Evolutionary conservation across 1,140 invertebrate species (phyloP), one percentile per base, ranked within the genome.

Genomic region (Bombus breviceps): DNA sequence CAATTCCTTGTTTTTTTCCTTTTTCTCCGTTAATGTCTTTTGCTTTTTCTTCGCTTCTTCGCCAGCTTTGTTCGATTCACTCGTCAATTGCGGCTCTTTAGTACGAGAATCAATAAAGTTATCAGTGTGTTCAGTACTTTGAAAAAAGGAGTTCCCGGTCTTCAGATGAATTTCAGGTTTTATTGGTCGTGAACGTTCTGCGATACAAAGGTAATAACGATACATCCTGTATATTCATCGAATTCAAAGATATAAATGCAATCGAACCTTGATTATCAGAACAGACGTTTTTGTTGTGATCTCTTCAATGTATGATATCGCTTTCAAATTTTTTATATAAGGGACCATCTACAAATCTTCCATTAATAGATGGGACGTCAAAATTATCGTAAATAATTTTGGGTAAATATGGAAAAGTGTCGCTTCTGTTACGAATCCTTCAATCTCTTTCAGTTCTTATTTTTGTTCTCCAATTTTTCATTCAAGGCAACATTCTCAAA

Each of bases 1-100:
- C 92, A 95, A 94, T 18, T 95, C 93, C 9, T 94, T 92, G 12
- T 94, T 93, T 39, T 68, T 90, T 22, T 37, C 64, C 37, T 47
- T 75, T 13, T 89, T 78, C 28, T 88, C 82, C 3, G 69, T 72
- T 6, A 87, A 81, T 34, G 22, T 81, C 53, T 86, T 81, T 32
- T 9, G 78, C 41, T 69, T 89, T 47, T 93, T 93, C 41, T 92
- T 90, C 41, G 92, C 88, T 3, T 88, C 84, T 41, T 90, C 89
- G 0, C 85, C 43, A 43, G 92, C 88, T 81, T 81, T 89, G 4
- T 82, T 73, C 22, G 89, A 68, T 64, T 93, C 88, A 22, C 37
- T 85, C 88, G 90, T 91, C 57, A 91, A 66, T 73, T 92, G 90
- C 13, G 74, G 71, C 47, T 93, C 91, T 28, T 89, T 92, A 10